Conservation (phyloP, 2,888 invertebrate genomes). For the Acronicta psi region DNA sequence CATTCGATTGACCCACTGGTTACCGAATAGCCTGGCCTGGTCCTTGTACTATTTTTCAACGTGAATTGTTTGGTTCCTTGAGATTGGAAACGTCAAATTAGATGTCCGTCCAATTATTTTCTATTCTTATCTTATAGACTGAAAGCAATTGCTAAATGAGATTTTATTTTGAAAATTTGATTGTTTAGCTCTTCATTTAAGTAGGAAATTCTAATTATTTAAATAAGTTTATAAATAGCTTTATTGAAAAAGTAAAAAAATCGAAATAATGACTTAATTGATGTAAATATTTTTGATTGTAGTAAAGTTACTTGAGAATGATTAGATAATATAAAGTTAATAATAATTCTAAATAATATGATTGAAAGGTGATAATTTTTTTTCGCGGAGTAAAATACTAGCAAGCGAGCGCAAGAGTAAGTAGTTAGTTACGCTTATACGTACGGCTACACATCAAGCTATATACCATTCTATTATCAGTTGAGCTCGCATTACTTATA, state of each 20-base stretch:
- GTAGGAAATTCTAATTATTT: constrained; percentile 17
- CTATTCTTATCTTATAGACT: constrained; percentile 37
- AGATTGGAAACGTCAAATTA: constrained; percentile 21
- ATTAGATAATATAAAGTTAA: too few relatives aligned
- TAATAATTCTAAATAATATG: neutral
- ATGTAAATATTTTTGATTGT: constrained; percentile 3
- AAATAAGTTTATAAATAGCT: constrained; percentile 17
- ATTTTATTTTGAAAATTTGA: constrained; percentile 9
- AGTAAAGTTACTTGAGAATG: neutral
- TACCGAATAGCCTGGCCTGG: too few relatives aligned
- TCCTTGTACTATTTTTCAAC: neutral
- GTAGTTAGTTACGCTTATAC: too few relatives aligned
- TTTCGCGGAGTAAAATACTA: neutral
- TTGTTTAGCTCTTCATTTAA: constrained; percentile 5
- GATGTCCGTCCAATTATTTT: constrained; percentile 52
- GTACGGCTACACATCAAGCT: too few relatives aligned
- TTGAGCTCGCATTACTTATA: too few relatives aligned
- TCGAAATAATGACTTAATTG: constrained; percentile 15
- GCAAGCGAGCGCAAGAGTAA: too few relatives aligned
- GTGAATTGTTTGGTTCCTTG: constrained; percentile 3
- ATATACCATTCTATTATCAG: too few relatives aligned
- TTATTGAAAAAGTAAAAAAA: constrained; percentile 3
- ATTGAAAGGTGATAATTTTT: neutral
- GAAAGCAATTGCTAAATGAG: constrained; percentile 24
- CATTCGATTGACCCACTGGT: neutral